Evolutionary conservation across 2,888 invertebrate genomes (phyloP), one percentile per base, ranked within the genome.

Genomic region (Chaetogeoica ovagalla): DNA sequence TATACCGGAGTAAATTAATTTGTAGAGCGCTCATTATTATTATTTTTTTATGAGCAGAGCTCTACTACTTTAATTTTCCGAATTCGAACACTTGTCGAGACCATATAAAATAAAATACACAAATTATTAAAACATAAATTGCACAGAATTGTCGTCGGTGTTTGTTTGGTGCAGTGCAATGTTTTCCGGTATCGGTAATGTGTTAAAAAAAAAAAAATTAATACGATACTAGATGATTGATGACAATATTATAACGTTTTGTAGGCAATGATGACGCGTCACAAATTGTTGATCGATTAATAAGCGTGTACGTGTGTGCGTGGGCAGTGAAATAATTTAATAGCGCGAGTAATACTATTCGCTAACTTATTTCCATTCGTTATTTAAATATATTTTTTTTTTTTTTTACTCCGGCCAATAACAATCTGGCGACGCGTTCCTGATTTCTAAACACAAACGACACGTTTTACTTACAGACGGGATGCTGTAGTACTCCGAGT

Each of bases 391-490:
- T 30, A 30, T 30, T 2, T 30, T 30, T 30, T 30, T 2, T 30
- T 30, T 30, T 30, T 43, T 48, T 2, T 30, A n/a, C 48, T 72
- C 48, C 23, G 21, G 19, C 72, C n/a, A 60, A 62, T 48, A 60
- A 13, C 19, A 23, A 60, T 60, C 43, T 43, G 5, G 43, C 17
- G 21, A 19, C 43, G 9, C 43, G 59, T 72, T 13, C 19, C 60
- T 19, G 60, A 62, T 72, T 62, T 72, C 72, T 72, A 72, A 30
- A 48, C 72, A 48, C 60, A 60, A 7, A 72, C 11, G 19, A 72
- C 59, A 21, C 13, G n/a, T 19, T 48, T 60, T 37, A 37, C 19
- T n/a, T 37, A 9, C 4, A 0, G 52, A 2, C 52, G 13, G 52
- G 43, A 7, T 9, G 43, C 43, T 7, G 43, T 9, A 9, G 30